Base-by-base conservation (phyloP, 2,888 invertebrate genomes). In the Metacarcinus magister region DNA sequence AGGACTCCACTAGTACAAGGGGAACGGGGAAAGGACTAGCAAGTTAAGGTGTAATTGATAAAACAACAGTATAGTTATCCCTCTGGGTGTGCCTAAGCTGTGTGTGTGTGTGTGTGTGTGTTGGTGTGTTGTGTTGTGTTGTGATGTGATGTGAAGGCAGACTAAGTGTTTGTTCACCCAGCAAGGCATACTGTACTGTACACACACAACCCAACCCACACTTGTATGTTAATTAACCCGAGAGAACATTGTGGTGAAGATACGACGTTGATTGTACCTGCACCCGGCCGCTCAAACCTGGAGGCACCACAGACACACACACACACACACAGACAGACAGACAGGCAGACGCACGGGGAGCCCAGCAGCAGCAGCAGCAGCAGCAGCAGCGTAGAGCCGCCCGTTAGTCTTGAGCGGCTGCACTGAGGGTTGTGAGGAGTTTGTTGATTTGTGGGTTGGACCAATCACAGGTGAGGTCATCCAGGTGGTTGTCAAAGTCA, bases 401-500 rank as follows among this genome's bases (percentile, higher is more conserved):
- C 8, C 28, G 92, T 46, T 95, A 95, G 93, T 95, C 95, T 60
- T 94, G 96, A 39, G 94, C 94, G 4, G 97, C 96, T 23, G 96
- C 95, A 4, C 95, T 94, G 39, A 96, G 94, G 16, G 97, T 96
- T 3, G 93, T 94, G n/a, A 97, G 97, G 91, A 97, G 97, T 91
- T 98, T 97, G 97, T 98, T 98, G 91, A 98, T 98, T 96, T 98
- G 98, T 7, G 98, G 97, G 98, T 99, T 99, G 97, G 98, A 98
- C 99, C 99, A 99, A 97, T 99, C 99, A 97, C 98, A 98, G 39
- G 98, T 98, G 75, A 99, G 98, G 97, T 99, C 98, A 97, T 99
- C 99, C 97, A 99, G 98, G 98, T 99, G 99, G 98, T 99, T 99
- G 98, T 99, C 99, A 97, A 99, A 99, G 98, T 99, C 99, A 19